phyloP scores from a whole-genome alignment of 2,113 vertebrate genomes.

The Herpetotheres cachinnans region DNA sequence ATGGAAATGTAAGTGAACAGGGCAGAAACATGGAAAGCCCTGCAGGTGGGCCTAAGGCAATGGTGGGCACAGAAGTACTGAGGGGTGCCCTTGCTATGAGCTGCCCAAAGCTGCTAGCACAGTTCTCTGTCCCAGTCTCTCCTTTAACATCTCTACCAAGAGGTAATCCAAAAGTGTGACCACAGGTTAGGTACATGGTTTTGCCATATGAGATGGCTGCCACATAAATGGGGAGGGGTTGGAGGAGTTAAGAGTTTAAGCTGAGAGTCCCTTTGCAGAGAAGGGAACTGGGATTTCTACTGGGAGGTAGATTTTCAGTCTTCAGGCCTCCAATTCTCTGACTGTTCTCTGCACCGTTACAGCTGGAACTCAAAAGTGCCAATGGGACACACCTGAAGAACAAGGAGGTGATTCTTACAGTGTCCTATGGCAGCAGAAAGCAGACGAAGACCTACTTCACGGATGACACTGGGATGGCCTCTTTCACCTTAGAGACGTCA shows the following conservation, averaged over 20 bases:
- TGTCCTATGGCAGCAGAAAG: not conserved
- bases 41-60: not conserved
- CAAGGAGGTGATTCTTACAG: slow-evolving; percentile 28
- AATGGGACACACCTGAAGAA: slow-evolving; percentile 27
- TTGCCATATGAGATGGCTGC: not conserved
- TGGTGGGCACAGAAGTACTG: not conserved
- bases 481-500: slow-evolving; percentile 31
- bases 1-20: slow-evolving; percentile 46
- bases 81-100: not conserved
- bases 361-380: slow-evolving; percentile 55
- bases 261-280: not conserved
- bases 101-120: not conserved
- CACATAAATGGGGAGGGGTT: not conserved
- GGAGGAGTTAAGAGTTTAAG: not conserved
- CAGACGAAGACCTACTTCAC: slow-evolving; percentile 22
- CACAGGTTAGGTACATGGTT: not conserved
- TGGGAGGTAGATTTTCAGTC: not conserved
- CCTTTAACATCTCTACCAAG: not conserved
- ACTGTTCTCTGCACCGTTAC: not conserved
- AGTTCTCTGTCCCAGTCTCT: not conserved
- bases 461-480: slow-evolving; percentile 1
- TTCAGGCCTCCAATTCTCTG: not conserved
- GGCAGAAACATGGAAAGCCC: not conserved
- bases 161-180: not conserved
- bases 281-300: not conserved